These are phyloP conservation scores for Thaumatotibia leucotreta DNA, from an alignment of 1,140 invertebrate species.

Conservation along the genomic window DNA sequence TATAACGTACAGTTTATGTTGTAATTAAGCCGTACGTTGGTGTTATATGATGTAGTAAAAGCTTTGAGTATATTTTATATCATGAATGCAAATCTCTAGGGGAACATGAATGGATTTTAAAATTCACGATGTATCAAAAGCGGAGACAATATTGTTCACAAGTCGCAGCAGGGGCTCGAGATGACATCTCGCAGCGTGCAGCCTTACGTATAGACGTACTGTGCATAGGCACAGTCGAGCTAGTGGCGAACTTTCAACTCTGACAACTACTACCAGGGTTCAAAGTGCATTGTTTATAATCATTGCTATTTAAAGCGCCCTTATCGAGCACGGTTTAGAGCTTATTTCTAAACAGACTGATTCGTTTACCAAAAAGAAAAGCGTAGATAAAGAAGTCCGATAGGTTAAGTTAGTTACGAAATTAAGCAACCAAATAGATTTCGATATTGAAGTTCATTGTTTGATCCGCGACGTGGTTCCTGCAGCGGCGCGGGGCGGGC, in stretches of 20 bases:
- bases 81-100: constrained; percentile 29
- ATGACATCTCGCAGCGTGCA: constrained; percentile 75
- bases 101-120: constrained; percentile 73
- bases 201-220: constrained; percentile 56
- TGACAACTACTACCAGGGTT: constrained; percentile 30
- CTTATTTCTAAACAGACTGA: constrained; percentile 41
- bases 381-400: constrained; percentile 64
- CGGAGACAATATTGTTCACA: constrained; percentile 74
- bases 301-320: constrained; percentile 25
- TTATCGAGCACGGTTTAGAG: constrained; percentile 37
- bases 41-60: background rate
- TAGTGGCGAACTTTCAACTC: background rate
- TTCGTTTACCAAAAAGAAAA: constrained; percentile 65
- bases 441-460: constrained; percentile 70
- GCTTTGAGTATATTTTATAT: constrained; percentile 2
- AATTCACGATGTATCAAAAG: constrained; percentile 68
- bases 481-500: constrained; percentile 11
- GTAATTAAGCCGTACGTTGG: background rate
- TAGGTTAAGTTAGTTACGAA: constrained; percentile 56
- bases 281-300: background rate
- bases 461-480: constrained; percentile 59
- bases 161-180: constrained; percentile 64
- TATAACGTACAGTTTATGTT: background rate
- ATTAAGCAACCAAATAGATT: constrained; percentile 70
- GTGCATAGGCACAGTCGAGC: background rate